Conservation (phyloP, 92 coral and sea anemone species). For the Phenganax stokvisi region DNA sequence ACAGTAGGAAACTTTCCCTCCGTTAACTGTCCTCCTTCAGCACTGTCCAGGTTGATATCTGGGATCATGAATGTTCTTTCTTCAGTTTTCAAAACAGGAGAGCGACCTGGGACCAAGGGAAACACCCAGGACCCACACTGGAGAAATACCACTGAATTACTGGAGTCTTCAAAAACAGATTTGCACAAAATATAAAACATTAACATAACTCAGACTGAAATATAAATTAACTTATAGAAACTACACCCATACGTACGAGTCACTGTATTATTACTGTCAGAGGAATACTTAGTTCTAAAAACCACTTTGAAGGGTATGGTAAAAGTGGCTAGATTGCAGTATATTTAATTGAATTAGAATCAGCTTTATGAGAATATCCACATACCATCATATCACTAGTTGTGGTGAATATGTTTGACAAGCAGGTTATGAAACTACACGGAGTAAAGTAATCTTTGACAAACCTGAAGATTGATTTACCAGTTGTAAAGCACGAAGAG, state of each 20-base stretch:
- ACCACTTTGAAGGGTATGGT: no score
- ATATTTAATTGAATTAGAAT: no score
- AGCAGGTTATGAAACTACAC: no score
- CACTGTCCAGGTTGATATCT: constrained; percentile 65
- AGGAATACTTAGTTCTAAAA: no score
- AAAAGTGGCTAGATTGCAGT: no score
- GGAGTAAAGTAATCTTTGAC: neutral
- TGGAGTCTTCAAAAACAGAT: constrained; percentile 45
- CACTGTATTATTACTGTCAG: no score
- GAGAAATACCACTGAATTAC: constrained; percentile 75
- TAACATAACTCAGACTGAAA: neutral
- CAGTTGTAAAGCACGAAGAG: constrained; percentile 81
- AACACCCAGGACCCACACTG: constrained; percentile 97
- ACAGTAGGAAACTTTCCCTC: constrained; percentile 83
- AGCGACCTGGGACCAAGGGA: constrained; percentile 91
- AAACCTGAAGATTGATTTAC: constrained; percentile 77
- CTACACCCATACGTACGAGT: no score
- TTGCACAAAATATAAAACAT: neutral
- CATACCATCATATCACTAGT: no score
- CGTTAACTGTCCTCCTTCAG: constrained; percentile 42
- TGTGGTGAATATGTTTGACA: no score
- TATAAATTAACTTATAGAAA: no score
- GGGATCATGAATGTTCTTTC: constrained; percentile 97
- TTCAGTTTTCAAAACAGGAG: constrained; percentile 91
- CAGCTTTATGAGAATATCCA: no score